Evolutionary conservation across 2,113 vertebrate species (phyloP).

Genomic region (Calcarius ornatus): DNA sequence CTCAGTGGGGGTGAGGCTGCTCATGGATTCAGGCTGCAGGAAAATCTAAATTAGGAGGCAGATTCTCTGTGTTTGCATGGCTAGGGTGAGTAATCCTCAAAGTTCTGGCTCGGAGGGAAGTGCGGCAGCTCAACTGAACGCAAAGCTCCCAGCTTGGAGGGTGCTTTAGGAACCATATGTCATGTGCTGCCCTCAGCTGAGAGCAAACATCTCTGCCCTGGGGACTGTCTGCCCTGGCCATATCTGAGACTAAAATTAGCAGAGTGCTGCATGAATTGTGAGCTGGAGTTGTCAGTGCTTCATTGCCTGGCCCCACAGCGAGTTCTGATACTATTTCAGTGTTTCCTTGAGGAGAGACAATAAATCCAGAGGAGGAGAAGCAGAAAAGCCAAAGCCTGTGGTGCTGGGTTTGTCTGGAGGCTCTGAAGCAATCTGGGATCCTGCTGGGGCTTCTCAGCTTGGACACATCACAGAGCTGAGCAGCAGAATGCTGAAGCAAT

Average conservation of each 20-base stretch:
- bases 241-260: not conserved
- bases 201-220: not conserved
- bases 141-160: constrained; percentile 6
- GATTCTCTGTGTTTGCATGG: not conserved
- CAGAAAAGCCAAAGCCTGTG: not conserved
- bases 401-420: not conserved
- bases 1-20: not conserved
- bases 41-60: not conserved
- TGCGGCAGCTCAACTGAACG: not conserved
- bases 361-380: not conserved
- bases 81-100: constrained; percentile 54
- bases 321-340: not conserved
- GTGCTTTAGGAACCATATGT: constrained; percentile 39
- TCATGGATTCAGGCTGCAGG: constrained; percentile 23
- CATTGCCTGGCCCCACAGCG: not conserved
- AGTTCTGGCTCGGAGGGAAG: constrained; percentile 25
- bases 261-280: not conserved
- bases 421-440: not conserved
- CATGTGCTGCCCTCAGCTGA: not conserved
- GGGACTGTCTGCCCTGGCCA: not conserved
- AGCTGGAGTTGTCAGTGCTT: not conserved
- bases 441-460: not conserved
- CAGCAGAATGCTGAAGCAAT: not conserved
- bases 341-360: not conserved
- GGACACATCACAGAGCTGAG: not conserved